Percentiles rank a stretch among this genome's conserved stretches.
Evolutionary conservation across 1,140 invertebrate species (phyloP).

Genomic region (Fopius arisanus): DNA sequence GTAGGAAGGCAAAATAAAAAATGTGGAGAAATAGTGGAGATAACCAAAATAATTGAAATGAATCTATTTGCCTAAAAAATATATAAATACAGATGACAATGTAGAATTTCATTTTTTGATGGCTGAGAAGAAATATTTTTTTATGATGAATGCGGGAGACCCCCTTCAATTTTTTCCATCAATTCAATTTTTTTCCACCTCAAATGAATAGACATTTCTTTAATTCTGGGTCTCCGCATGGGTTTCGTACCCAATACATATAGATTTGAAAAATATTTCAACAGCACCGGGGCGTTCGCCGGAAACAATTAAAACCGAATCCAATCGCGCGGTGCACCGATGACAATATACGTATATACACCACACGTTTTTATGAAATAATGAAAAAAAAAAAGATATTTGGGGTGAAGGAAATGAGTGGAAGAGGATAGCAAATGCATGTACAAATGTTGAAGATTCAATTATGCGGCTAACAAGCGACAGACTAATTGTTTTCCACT

Average conservation of each 20-base stretch:
- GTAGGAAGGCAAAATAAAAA: no score
- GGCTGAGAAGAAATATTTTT: no score
- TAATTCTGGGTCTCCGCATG: not conserved
- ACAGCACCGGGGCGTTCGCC: not conserved
- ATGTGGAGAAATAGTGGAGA: no score
- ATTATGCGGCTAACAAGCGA: slow-evolving; percentile 45
- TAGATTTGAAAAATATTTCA: slow-evolving; percentile 20
- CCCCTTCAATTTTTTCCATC: not conserved
- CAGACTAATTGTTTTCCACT: slow-evolving; percentile 56
- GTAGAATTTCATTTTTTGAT: no score
- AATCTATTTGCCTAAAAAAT: no score
- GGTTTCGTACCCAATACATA: not conserved
- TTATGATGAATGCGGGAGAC: no score
- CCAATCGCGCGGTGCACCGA: slow-evolving; percentile 26
- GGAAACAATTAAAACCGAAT: slow-evolving; percentile 38
- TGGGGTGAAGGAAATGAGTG: not conserved
- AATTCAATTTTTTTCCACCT: not conserved
- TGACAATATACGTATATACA: slow-evolving; percentile 9
- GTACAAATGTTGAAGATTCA: slow-evolving; percentile 35
- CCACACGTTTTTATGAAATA: not conserved
- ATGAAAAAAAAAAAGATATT: not conserved
- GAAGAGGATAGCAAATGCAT: slow-evolving; percentile 21
- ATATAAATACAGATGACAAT: no score
- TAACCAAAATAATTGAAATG: no score
- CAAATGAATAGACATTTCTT: slow-evolving; percentile 9